Evolutionary conservation across 2,113 vertebrate species (phyloP), one percentile per base, ranked within the genome.

Genomic region (Octodon degus): DNA sequence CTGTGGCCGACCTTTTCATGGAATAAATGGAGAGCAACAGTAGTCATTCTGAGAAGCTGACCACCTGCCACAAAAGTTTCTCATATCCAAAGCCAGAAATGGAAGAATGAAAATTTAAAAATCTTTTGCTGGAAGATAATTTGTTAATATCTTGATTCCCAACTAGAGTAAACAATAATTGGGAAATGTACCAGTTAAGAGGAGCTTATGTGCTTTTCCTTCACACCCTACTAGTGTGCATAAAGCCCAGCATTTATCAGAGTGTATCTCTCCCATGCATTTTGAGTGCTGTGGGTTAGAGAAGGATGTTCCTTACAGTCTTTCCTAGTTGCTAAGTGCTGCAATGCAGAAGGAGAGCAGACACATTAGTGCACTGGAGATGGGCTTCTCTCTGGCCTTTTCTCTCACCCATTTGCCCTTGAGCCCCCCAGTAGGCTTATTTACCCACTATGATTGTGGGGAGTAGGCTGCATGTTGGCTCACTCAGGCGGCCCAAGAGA

Each of bases 81-180:
- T 37, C 27, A 93, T 20, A 62, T 58, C 70, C 63, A 86, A 87
- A 93, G 43, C 20, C 13, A 85, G n/a, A 91, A 9, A 25, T 24
- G 10, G 30, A 34, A 37, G 70, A 95, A 50, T 81, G 8, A 24
- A 53, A 32, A 14, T 4, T 60, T 43, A 5, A n/a, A 62, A 70
- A 43, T 85, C 1, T 70, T 93, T 68, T 72, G 7, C 67, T 84
- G 19, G n/a, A 94, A 94, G 67, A 55, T 30, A 93, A 62, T 58
- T 90, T 65, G 20, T 60, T 90, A 62, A 74, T 19, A 92, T 77
- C 60, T 90, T 91, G 34, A 83, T 79, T 82, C 58, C 85, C 84
- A 70, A 47, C 30, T 80, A 7, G 34, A 82, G 24, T 79, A 91
- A 81, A 77, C 2, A 65, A 22, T 88, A 70, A 82, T 24, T 88